A percentile compares a stretch with the other conserved stretches of the same genome.
phyloP scores from a whole-genome alignment of 2,797 vertebrate species.

The Acanthornis magna region DNA sequence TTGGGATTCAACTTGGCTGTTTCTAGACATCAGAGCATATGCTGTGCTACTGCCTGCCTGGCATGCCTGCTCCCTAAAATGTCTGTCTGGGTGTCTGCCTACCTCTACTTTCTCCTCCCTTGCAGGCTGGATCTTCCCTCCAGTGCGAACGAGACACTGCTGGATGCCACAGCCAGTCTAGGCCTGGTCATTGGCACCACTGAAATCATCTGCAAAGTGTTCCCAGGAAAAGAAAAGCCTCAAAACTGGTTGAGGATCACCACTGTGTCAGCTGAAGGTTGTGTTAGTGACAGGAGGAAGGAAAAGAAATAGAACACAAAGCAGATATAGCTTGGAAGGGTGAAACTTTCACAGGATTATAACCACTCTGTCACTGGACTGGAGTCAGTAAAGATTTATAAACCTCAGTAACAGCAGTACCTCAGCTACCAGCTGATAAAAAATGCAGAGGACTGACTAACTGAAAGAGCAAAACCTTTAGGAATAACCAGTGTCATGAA shows the following conservation, averaged over 20 bases:
- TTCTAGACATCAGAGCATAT: neutral
- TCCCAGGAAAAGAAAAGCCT: neutral
- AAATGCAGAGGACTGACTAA: neutral
- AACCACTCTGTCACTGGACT: too few relatives aligned
- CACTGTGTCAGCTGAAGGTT: fast-evolving
- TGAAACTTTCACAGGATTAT: neutral
- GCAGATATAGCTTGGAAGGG: neutral
- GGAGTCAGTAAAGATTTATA: neutral
- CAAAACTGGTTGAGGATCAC: neutral
- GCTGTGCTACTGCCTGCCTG: neutral
- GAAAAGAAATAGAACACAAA: neutral
- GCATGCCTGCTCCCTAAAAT: neutral
- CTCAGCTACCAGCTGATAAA: neutral
- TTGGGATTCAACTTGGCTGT: neutral
- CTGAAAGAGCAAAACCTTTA: neutral
- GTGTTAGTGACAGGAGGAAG: neutral
- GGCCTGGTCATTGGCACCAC: neutral
- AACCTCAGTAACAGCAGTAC: neutral
- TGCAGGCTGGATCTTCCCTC: neutral
- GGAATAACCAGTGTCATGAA: neutral
- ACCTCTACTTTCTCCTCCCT: neutral
- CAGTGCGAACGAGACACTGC: fast-evolving
- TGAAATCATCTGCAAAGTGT: neutral
- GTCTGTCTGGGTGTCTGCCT: neutral
- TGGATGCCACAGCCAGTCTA: neutral